These are phyloP conservation scores for Aphrophora alni DNA, from an alignment of 2,888 invertebrate species.

Conservation along the genomic window DNA sequence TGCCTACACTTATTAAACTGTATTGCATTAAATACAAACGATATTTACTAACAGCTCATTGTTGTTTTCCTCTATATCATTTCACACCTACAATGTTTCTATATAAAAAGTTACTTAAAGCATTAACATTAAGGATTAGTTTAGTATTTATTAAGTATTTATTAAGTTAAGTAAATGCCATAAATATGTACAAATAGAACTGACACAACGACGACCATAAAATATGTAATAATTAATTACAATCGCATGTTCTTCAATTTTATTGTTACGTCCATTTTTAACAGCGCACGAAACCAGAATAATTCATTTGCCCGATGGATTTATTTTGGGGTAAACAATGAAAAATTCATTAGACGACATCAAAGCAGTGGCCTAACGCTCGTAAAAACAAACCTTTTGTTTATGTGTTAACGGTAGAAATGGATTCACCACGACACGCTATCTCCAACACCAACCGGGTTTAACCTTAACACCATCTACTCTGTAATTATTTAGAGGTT, in stretches of 20 bases:
- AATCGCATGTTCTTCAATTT: conserved; percentile 1
- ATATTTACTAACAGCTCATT: too few species aligned
- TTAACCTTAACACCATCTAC: neutral
- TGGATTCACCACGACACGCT: neutral
- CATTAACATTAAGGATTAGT: too few species aligned
- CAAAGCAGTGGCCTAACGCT: neutral
- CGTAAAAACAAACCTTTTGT: neutral
- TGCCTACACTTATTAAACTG: too few species aligned
- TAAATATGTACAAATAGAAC: neutral
- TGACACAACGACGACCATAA: neutral
- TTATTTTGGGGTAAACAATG: conserved; percentile 6
- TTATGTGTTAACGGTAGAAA: neutral
- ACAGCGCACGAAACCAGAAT: conserved; percentile 4
- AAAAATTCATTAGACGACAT: neutral
- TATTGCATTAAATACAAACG: too few species aligned
- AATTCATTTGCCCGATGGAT: conserved; percentile 2
- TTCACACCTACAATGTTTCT: too few species aligned
- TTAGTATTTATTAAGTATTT: too few species aligned
- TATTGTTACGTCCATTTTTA: neutral
- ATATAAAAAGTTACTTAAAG: too few species aligned
- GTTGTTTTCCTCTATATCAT: too few species aligned
- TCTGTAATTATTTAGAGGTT: neutral
- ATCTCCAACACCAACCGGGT: too few species aligned
- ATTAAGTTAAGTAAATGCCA: neutral
- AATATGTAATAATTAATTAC: neutral